These are phyloP conservation scores for Lagopus leucura DNA, from an alignment of 2,113 vertebrate species.

Conservation along the genomic window DNA sequence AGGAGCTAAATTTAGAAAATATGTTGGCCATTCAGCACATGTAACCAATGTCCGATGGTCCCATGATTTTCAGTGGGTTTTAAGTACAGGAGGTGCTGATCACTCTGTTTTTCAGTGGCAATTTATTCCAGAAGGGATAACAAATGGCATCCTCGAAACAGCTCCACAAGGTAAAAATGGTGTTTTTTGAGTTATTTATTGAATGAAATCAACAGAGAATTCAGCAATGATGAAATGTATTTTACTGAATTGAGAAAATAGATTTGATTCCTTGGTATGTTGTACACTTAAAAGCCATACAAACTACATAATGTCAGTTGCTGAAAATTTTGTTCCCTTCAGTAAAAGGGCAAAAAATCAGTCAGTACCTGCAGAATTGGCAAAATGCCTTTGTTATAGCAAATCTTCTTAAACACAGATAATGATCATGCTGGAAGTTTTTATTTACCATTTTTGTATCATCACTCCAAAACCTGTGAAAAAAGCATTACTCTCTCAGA, in stretches of 20 bases:
- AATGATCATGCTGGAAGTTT: background rate
- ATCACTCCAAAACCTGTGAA: background rate
- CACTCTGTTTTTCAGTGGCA: constrained; percentile 98
- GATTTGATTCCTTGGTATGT: background rate
- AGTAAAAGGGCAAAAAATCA: background rate
- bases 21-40: constrained; percentile 94
- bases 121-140: constrained; percentile 92
- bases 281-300: background rate
- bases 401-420: background rate
- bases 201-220: background rate
- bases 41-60: constrained; percentile 98
- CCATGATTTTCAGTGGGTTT: constrained; percentile 93
- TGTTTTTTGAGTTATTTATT: background rate
- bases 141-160: constrained; percentile 89
- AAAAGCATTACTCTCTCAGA: background rate
- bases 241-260: background rate
- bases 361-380: background rate
- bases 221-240: background rate
- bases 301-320: background rate
- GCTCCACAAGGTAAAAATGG: constrained; percentile 84
- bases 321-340: background rate
- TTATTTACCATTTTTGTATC: background rate
- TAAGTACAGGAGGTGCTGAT: constrained; percentile 95
- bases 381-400: background rate
- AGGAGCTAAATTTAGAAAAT: constrained; percentile 97